Base-by-base conservation (phyloP, 2,113 vertebrate genomes). In the Catagonus wagneri region DNA sequence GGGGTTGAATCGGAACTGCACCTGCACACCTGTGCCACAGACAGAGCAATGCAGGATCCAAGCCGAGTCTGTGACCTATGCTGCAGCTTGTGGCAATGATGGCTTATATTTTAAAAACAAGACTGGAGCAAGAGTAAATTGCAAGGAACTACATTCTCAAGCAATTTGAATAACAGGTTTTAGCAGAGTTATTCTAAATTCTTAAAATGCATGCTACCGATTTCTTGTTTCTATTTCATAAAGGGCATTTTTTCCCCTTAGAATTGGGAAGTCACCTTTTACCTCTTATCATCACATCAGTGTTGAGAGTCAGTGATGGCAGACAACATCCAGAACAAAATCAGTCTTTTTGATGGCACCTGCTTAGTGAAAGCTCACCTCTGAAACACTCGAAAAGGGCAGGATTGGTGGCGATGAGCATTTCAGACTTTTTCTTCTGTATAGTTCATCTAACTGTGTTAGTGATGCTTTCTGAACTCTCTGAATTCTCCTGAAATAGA, bases 31-130 rank as follows among this genome's bases (percentile, higher is more conserved):
- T 44, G 44, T 44, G 44, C 44, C 44, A 44, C 44, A 44, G 44
- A 44, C 44, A 44, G 44, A 8, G 8, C 5, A 44, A 44, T 8
- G 8, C 44, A 8, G 44, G 44, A 44, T 44, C 44, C 44, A 44
- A 44, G 44, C 44, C 44, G 44, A 44, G 44, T 44, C 44, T 44
- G 44, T 44, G 44, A 44, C 44, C 44, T 44, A 44, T 44, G 44
- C 8, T 44, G 44, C 44, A 8, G 44, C 44, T 44, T 44, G 44
- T 8, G 44, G 44, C 44, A 56, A 54, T 79, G 29, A 10, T 56
- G 71, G 50, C 52, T 95, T 87, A 29, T 83, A 75, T 69, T 89
- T 89, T 69, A 54, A 72, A 93, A 69, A 9, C 58, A 58, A 69
- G 34, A 9, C n/a, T 66, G 36, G 20, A 44, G 14, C 54, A 88